phyloP scores from a whole-genome alignment of 2,797 vertebrate species.

The Paratrypauchen microcephalus region DNA sequence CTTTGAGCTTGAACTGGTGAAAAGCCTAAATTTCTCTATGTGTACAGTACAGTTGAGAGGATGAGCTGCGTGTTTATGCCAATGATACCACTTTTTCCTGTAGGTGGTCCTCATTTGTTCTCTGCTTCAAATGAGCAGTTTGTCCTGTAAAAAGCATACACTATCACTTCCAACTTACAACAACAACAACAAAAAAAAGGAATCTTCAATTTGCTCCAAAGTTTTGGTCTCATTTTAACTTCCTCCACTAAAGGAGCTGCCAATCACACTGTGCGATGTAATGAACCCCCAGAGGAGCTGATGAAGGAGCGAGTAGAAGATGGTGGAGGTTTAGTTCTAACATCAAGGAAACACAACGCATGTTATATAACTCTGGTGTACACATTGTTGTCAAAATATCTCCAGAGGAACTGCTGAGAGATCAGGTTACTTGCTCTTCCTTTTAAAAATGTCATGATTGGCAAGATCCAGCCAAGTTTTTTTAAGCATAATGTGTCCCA shows the following conservation, averaged over 20 bases:
- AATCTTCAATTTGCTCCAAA: slow-evolving; percentile 46
- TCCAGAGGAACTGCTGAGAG: slow-evolving; percentile 43
- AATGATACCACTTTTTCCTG: slow-evolving; percentile 41
- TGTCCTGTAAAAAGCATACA: slow-evolving; percentile 51
- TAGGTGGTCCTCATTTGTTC: slow-evolving; percentile 62
- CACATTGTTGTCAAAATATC: slow-evolving; percentile 37
- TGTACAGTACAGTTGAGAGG: slow-evolving; percentile 38
- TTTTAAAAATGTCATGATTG: slow-evolving; percentile 30
- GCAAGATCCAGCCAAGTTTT: slow-evolving; percentile 23
- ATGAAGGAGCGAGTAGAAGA: slow-evolving; percentile 16
- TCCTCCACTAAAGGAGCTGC: slow-evolving; percentile 44
- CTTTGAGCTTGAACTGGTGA: slow-evolving; percentile 52
- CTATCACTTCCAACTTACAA: slow-evolving; percentile 40
- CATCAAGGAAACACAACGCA: slow-evolving; percentile 45
- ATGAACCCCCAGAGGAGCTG: slow-evolving; percentile 47
- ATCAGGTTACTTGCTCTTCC: slow-evolving; percentile 26
- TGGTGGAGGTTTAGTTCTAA: slow-evolving; percentile 21
- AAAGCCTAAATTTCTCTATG: slow-evolving; percentile 42
- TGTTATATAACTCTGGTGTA: slow-evolving; percentile 43
- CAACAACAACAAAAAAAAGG: slow-evolving; percentile 57
- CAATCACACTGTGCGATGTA: slow-evolving; percentile 49
- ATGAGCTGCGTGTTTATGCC: slow-evolving; percentile 51
- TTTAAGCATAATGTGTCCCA: slow-evolving; percentile 19
- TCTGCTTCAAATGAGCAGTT: slow-evolving; percentile 40
- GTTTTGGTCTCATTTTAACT: slow-evolving; percentile 44